Conservation (phyloP, 1,140 invertebrate species). For the Drosophila mauritiana region DNA sequence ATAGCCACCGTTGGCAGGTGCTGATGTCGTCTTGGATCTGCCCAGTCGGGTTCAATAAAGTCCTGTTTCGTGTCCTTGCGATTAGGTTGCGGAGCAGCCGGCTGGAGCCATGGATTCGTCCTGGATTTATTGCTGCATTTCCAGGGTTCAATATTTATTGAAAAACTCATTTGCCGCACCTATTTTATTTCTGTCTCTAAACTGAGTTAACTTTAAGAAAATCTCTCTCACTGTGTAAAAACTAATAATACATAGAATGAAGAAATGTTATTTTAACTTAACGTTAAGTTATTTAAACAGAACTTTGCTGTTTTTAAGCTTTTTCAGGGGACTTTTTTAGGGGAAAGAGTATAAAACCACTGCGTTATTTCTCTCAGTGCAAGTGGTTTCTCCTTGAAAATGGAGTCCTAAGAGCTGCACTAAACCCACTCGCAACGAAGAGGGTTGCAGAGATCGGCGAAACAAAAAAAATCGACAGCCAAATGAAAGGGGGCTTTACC, state of each 20-base stretch:
- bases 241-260: no score
- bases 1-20: conserved; percentile 25
- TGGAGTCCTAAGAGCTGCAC: background rate
- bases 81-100: background rate
- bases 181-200: background rate
- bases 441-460: background rate
- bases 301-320: no score
- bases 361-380: no score
- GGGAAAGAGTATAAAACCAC: no score
- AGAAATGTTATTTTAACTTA: no score
- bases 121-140: background rate
- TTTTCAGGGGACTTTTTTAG: no score
- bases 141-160: background rate
- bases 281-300: no score
- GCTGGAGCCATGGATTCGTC: background rate
- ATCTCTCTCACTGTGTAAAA: no score
- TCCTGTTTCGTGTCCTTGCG: conserved; percentile 5
- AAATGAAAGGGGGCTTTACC: conserved; percentile 3
- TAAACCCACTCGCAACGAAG: conserved; percentile 20
- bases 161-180: background rate
- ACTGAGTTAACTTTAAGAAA: no score
- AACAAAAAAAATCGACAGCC: conserved; percentile 5
- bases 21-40: conserved; percentile 9
- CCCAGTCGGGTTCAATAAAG: conserved; percentile 11
- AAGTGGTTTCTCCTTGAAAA: background rate